A percentile compares a stretch with the other conserved stretches of the same genome.
These are phyloP conservation scores for Drosophila parabipectinata DNA, from an alignment of 1,140 invertebrate genomes.

Conservation along the genomic window DNA sequence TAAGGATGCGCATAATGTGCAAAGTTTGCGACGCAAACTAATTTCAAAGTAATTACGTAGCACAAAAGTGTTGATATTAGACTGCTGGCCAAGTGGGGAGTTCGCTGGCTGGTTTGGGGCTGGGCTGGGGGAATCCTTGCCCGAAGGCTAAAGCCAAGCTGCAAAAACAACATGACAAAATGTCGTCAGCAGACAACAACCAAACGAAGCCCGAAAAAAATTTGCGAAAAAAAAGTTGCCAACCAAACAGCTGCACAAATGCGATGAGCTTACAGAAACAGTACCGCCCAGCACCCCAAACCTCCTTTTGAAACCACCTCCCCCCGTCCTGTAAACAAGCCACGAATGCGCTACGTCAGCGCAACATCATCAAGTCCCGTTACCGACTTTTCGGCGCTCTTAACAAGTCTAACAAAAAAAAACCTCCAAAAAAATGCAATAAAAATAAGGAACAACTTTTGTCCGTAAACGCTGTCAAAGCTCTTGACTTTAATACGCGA, in stretches of 20 bases:
- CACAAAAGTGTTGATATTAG: conserved; percentile 83
- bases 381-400: conserved; percentile 52
- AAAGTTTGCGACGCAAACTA: conserved; percentile 81
- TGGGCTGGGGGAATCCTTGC: neutral
- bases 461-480: conserved; percentile 55
- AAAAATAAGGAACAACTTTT: conserved; percentile 22
- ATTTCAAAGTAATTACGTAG: conserved; percentile 83
- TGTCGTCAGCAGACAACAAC: conserved; percentile 57
- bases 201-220: conserved; percentile 17
- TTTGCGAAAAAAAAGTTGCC: conserved; percentile 30
- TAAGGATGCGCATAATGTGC: conserved; percentile 82
- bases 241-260: conserved; percentile 67
- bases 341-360: conserved; percentile 56
- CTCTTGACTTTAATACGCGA: conserved; percentile 71
- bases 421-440: conserved; percentile 4
- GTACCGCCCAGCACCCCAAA: conserved; percentile 3
- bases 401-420: conserved; percentile 33
- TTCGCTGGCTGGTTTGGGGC: neutral
- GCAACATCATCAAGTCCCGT: conserved; percentile 52
- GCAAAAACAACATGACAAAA: conserved; percentile 76
- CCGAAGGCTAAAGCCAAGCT: conserved; percentile 29
- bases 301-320: neutral
- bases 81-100: conserved; percentile 47
- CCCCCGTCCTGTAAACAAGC: conserved; percentile 17
- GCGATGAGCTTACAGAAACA: conserved; percentile 35